A percentile compares a stretch with the other conserved stretches of the same genome.
Conservation (phyloP, 2,113 vertebrate species). For the Mormyrus iriodes region DNA sequence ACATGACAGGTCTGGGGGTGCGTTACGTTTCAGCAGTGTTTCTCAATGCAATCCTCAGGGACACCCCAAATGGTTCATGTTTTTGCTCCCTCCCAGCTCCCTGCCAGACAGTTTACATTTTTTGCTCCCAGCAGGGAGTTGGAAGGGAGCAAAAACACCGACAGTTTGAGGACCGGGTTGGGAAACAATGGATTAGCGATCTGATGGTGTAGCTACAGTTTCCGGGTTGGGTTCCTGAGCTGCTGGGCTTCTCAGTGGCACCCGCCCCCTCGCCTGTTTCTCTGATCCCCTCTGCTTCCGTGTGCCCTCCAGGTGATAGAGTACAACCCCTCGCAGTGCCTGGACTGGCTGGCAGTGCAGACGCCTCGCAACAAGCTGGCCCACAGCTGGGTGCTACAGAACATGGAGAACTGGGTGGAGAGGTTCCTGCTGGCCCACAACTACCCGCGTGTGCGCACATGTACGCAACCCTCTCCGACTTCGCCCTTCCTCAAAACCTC, state of each 20-base stretch:
- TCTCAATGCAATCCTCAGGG: not conserved
- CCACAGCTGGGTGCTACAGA: constrained; percentile 98
- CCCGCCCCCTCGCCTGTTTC: not conserved
- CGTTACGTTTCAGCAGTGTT: not conserved
- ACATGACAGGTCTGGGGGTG: not conserved
- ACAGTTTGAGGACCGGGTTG: not conserved
- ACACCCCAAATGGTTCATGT: not conserved
- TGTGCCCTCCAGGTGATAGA: constrained; percentile 79
- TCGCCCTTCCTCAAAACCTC: not conserved
- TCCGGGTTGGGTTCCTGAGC: too few species aligned
- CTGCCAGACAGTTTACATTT: not conserved
- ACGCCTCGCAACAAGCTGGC: constrained; percentile 95
- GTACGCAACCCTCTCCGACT: constrained; percentile 61
- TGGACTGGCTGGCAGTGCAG: constrained; percentile 97
- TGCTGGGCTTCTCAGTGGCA: not conserved
- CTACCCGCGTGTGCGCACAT: constrained; percentile 95
- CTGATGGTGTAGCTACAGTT: not conserved
- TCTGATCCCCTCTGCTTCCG: not conserved
- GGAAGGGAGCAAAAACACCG: not conserved
- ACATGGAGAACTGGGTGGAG: constrained; percentile 99
- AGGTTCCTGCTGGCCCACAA: constrained; percentile 96
- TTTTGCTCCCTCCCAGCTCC: not conserved
- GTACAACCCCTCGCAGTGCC: constrained; percentile 96
- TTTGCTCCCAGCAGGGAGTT: not conserved
- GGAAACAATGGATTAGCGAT: not conserved